phyloP scores from a whole-genome alignment of 2,113 vertebrate genomes.

The Formicarius rufipectus region DNA sequence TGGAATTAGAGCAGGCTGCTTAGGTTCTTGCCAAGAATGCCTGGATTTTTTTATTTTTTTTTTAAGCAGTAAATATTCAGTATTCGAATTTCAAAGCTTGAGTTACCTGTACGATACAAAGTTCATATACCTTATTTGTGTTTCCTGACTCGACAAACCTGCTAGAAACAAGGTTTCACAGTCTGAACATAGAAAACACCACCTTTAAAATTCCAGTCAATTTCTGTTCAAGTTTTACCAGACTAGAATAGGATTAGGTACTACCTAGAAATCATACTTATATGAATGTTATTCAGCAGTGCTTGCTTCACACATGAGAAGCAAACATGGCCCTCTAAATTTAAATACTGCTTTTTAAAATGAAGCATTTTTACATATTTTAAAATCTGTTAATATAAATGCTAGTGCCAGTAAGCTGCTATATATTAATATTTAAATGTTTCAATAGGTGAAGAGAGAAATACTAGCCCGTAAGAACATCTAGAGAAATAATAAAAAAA shows the following conservation, averaged over 20 bases:
- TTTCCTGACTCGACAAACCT: background rate
- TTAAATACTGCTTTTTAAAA: background rate
- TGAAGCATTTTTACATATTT: background rate
- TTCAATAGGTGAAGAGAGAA: background rate
- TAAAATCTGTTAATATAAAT: background rate
- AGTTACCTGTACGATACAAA: background rate
- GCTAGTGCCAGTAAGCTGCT: background rate
- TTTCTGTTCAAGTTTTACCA: background rate
- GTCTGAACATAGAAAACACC: background rate
- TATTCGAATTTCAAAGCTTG: background rate
- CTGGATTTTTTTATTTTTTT: background rate
- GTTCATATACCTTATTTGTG: background rate
- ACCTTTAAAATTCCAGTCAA: background rate
- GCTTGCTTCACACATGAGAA: background rate
- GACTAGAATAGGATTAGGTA: background rate
- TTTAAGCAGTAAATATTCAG: background rate
- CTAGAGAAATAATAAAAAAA: background rate
- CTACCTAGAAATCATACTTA: background rate
- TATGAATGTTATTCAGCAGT: background rate
- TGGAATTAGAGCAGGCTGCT: background rate
- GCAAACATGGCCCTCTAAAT: background rate
- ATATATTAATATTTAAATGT: background rate
- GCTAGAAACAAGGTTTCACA: background rate
- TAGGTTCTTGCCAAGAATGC: background rate
- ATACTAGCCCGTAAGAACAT: background rate